Evolutionary conservation across 2,888 invertebrate species (phyloP).

Genomic region (Ditula angustiorana): DNA sequence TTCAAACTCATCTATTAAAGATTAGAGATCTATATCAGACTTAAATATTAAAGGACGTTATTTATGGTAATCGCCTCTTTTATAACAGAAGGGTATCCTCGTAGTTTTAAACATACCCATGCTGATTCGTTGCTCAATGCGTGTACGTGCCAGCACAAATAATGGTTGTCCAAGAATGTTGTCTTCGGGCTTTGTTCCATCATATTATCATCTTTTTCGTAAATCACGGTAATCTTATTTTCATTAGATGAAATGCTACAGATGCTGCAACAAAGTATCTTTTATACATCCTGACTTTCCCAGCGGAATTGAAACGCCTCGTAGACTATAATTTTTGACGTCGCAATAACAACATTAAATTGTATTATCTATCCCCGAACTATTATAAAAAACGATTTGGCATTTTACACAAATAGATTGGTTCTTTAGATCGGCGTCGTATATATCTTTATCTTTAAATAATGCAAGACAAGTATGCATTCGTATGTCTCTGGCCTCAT

Average conservation of each 20-base stretch:
- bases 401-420: slow-evolving; percentile 22
- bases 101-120: slow-evolving; percentile 3
- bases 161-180: slow-evolving; percentile 47
- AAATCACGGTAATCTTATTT: slow-evolving; percentile 66
- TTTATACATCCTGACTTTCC: slow-evolving; percentile 49
- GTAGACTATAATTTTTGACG: slow-evolving; percentile 34
- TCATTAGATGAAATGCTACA: slow-evolving; percentile 54
- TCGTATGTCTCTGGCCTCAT: too few species aligned
- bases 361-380: too few species aligned
- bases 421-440: slow-evolving; percentile 3
- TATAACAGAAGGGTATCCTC: not conserved
- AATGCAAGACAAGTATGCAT: too few species aligned
- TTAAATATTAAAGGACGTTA: slow-evolving; percentile 21
- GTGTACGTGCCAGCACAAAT: not conserved
- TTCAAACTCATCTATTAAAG: not conserved
- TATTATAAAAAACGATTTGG: slow-evolving; percentile 30
- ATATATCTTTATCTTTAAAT: too few species aligned
- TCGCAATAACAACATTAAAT: slow-evolving; percentile 33
- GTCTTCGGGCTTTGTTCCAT: slow-evolving; percentile 47
- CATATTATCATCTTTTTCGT: slow-evolving; percentile 43
- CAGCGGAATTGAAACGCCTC: slow-evolving; percentile 19
- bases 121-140: slow-evolving; percentile 4
- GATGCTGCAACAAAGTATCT: slow-evolving; percentile 53
- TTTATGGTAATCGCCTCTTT: slow-evolving; percentile 24
- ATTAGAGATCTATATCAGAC: slow-evolving; percentile 19